Percentiles rank a stretch among this genome's conserved stretches.
These are phyloP conservation scores for Ammodytes marinus DNA, from an alignment of 2,113 vertebrate genomes.

Conservation along the genomic window DNA sequence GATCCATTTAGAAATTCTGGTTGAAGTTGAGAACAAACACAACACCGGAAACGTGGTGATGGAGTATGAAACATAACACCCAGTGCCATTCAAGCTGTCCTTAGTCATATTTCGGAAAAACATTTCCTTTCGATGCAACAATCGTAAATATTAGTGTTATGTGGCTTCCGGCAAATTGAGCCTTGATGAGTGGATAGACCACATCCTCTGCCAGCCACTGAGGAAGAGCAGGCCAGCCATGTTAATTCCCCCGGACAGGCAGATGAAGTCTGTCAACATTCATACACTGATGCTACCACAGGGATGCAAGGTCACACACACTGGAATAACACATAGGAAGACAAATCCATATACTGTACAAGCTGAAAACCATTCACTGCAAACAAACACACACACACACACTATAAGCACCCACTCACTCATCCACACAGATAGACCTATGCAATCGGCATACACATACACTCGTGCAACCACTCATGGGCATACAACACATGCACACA, in stretches of 20 bases:
- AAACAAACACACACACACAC: slow-evolving; percentile 6
- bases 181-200: slow-evolving; percentile 47
- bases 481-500: slow-evolving; percentile 11
- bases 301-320: slow-evolving; percentile 50
- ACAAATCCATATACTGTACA: not conserved
- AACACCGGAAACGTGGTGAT: slow-evolving; percentile 24
- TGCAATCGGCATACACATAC: not conserved
- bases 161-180: slow-evolving; percentile 57
- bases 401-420: slow-evolving; percentile 11
- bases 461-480: not conserved
- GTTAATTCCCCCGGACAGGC: slow-evolving; percentile 55
- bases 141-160: slow-evolving; percentile 69
- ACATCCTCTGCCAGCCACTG: slow-evolving; percentile 53
- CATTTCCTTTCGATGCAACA: slow-evolving; percentile 29
- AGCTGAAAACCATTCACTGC: no score
- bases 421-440: not conserved
- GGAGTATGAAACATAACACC: slow-evolving; percentile 30
- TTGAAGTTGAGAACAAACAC: slow-evolving; percentile 22
- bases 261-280: slow-evolving; percentile 62
- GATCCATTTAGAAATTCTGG: not conserved
- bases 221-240: slow-evolving; percentile 40
- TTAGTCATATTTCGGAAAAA: slow-evolving; percentile 45
- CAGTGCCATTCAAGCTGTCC: slow-evolving; percentile 9
- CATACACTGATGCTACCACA: slow-evolving; percentile 52
- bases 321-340: slow-evolving; percentile 11